Conservation (phyloP, 2,113 vertebrate genomes). For the Xiphophorus hellerii region DNA sequence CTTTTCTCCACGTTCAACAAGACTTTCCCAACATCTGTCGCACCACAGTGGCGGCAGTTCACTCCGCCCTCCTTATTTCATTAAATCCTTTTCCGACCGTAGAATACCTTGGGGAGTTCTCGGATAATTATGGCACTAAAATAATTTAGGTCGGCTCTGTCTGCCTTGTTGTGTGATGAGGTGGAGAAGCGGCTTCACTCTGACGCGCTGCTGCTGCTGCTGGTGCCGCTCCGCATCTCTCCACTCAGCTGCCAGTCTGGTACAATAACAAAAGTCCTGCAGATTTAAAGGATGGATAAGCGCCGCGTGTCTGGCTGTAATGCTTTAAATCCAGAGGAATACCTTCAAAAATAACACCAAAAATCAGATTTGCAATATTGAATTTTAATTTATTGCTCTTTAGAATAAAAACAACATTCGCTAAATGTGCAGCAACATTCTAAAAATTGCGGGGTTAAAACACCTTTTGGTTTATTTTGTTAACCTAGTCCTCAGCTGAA, state of each 20-base stretch:
- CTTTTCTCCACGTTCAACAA: slow-evolving; percentile 31
- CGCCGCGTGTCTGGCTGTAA: slow-evolving; percentile 26
- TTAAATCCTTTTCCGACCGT: slow-evolving; percentile 53
- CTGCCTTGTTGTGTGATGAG: slow-evolving; percentile 29
- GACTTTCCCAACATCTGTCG: slow-evolving; percentile 68
- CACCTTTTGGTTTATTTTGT: neutral
- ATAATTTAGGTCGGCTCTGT: slow-evolving; percentile 74
- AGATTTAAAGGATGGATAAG: slow-evolving; percentile 36
- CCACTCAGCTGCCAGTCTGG: slow-evolving; percentile 14
- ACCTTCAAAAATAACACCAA: neutral
- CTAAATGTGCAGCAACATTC: neutral
- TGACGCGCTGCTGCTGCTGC: slow-evolving; percentile 27
- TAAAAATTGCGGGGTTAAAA: neutral
- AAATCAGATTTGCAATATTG: neutral
- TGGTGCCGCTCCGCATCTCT: slow-evolving; percentile 31
- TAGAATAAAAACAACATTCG: neutral
- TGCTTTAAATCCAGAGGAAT: slow-evolving; percentile 15
- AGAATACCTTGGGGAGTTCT: slow-evolving; percentile 56
- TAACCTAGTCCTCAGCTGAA: no score
- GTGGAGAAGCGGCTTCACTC: slow-evolving; percentile 38
- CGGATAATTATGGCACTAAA: slow-evolving; percentile 70
- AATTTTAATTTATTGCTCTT: neutral
- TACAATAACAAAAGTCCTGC: slow-evolving; percentile 18
- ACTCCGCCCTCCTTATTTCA: slow-evolving; percentile 67
- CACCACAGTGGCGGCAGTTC: slow-evolving; percentile 35